Evolutionary conservation across 2,113 vertebrate genomes (phyloP).

Genomic region (Scortum barcoo): DNA sequence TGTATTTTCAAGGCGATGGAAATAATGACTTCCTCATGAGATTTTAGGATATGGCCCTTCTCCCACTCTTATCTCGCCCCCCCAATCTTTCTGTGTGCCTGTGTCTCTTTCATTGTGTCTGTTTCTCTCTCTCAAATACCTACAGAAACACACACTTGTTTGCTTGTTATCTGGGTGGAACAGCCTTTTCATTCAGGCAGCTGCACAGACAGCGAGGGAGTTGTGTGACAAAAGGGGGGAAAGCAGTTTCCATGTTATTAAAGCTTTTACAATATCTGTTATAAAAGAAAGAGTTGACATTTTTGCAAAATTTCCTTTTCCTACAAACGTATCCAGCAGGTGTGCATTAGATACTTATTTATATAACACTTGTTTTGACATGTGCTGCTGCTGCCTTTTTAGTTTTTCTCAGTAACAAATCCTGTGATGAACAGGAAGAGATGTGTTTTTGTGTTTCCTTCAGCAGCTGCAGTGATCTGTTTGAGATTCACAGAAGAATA

Average conservation of each 20-base stretch:
- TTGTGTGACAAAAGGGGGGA: not conserved
- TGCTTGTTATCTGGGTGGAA: slow-evolving; percentile 43
- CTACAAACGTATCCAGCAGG: not conserved
- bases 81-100: slow-evolving; percentile 18
- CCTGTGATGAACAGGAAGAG: no score
- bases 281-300: not conserved
- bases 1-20: slow-evolving; percentile 50
- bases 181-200: slow-evolving; percentile 33
- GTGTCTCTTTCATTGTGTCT: slow-evolving; percentile 37
- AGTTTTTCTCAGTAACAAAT: not conserved
- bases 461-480: not conserved
- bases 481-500: no score
- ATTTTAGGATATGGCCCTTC: slow-evolving; percentile 47
- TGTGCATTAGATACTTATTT: no score
- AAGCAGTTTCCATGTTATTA: slow-evolving; percentile 13
- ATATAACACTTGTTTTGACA: not conserved
- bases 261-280: not conserved
- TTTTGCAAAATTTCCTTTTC: not conserved
- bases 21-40: slow-evolving; percentile 66
- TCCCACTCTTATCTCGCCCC: slow-evolving; percentile 20
- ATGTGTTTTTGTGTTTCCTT: not conserved
- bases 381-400: not conserved
- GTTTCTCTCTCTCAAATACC: slow-evolving; percentile 26
- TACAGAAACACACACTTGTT: slow-evolving; percentile 48
- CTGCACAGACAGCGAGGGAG: slow-evolving; percentile 3